Base-by-base conservation (phyloP, 2,113 vertebrate genomes). In the Argyrosomus japonicus region DNA sequence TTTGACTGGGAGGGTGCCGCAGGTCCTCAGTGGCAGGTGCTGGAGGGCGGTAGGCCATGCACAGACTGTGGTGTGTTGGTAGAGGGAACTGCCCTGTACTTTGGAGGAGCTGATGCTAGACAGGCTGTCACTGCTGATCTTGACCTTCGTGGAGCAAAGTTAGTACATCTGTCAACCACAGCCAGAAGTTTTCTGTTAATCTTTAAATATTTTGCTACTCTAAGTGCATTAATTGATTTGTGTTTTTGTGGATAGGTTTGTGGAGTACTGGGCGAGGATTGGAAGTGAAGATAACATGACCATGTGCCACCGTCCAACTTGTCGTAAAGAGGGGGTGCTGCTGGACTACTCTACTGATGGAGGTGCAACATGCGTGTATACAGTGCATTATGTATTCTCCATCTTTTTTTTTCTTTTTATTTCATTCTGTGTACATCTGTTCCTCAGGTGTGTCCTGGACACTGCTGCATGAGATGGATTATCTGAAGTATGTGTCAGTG, bases 391-490 rank as follows among this genome's bases (percentile, higher is more conserved):
- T 68, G 10, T 56, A 2, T 54, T 51, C 23, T 19, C 58, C 5
- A 3, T 43, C 56, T 58, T 54, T 48, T 27, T 19, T 62, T 4
- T 4, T 32, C 60, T 58, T 29, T 14, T 56, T 53, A 1, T 51
- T 25, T 70, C 19, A 18, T 76, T 48, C 3, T 68, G 3, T 73
- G 9, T 19, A 43, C 54, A 85, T 5, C 81, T 74, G 8, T 51
- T n/a, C 62, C 27, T 68, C 56, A 99, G 98, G 98, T 73, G 97
- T 99, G 90, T 97, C 96, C 60, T 99, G 98, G 98, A 97, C 94
- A 10, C 94, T 99, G 83, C 97, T 99, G 32, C 98, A 99, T 21
- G 98, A 99, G 93, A 99, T 99, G 98, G 98, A 99, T 94, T 99
- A 97, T 88, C 96, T 99, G 27, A 99, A 99, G 90, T 99, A 99